These are phyloP conservation scores for Bufotes viridis DNA, from an alignment of 2,797 vertebrate genomes.

Conservation along the genomic window DNA sequence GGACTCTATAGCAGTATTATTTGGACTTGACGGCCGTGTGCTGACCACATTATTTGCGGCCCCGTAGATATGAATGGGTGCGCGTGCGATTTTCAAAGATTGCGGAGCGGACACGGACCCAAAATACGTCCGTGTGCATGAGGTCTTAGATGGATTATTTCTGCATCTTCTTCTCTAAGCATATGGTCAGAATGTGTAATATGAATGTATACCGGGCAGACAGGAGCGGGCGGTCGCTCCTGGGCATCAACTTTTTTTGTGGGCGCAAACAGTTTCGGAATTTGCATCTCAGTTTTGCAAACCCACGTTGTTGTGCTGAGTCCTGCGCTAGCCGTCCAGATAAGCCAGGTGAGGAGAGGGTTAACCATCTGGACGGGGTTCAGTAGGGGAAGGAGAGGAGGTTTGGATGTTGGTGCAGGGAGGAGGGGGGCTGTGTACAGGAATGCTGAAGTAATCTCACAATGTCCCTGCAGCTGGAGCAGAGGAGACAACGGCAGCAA, in stretches of 20 bases:
- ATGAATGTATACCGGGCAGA: neutral
- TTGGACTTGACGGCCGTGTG: no score
- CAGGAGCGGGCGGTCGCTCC: neutral
- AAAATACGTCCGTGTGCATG: no score
- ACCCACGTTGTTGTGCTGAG: neutral
- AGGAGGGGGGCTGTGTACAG: conserved; percentile 18
- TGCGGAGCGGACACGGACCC: no score
- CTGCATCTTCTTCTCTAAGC: no score
- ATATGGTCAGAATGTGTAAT: neutral
- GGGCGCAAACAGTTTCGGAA: neutral
- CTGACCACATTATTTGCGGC: no score
- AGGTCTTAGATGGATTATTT: no score
- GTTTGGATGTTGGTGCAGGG: conserved; percentile 6
- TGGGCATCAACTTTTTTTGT: neutral
- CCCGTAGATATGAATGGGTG: no score
- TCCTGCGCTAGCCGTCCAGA: neutral
- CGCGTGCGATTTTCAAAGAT: no score
- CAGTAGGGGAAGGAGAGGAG: conserved; percentile 1
- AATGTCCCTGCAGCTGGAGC: conserved; percentile 31
- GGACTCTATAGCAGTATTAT: neutral
- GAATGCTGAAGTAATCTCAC: conserved; percentile 34
- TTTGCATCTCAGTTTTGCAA: neutral
- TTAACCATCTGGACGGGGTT: conserved; percentile 28
- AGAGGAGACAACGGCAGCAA: conserved; percentile 10
- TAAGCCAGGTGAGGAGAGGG: neutral